Conservation (phyloP, 2,888 invertebrate species). For the Acleris laterana region DNA sequence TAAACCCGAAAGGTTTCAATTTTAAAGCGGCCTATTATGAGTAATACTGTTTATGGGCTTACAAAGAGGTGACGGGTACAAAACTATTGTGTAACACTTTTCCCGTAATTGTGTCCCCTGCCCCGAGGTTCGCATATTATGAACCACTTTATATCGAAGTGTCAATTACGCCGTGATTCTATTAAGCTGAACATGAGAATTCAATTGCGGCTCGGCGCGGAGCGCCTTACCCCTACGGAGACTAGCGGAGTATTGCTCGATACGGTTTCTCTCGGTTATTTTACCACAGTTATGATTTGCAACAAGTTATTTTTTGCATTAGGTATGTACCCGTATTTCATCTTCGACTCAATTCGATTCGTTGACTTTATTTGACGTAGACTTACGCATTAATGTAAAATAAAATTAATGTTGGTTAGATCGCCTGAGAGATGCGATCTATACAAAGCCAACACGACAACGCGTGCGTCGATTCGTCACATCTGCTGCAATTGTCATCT, state of each 20-base stretch:
- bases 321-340: no score
- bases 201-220: conserved; percentile 42
- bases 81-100: conserved; percentile 21
- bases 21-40: conserved; percentile 20
- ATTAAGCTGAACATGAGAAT: conserved; percentile 43
- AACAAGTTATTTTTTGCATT: no score
- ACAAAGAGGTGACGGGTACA: conserved; percentile 27
- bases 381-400: no score
- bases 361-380: no score
- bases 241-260: conserved; percentile 7
- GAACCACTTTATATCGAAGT: conserved; percentile 36
- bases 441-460: no score
- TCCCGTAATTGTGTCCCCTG: conserved; percentile 31
- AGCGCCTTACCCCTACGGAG: conserved; percentile 27
- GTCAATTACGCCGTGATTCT: conserved; percentile 37
- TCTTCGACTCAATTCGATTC: no score
- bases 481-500: no score
- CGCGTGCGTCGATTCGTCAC: no score
- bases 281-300: no score
- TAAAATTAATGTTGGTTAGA: no score
- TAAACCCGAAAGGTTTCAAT: conserved; percentile 18
- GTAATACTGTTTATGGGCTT: conserved; percentile 19
- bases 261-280: conserved; percentile 13
- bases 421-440: no score
- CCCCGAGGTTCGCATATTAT: conserved; percentile 34